Evolutionary conservation across 2,113 vertebrate species (phyloP).

Genomic region (Ranitomeya imitator): DNA sequence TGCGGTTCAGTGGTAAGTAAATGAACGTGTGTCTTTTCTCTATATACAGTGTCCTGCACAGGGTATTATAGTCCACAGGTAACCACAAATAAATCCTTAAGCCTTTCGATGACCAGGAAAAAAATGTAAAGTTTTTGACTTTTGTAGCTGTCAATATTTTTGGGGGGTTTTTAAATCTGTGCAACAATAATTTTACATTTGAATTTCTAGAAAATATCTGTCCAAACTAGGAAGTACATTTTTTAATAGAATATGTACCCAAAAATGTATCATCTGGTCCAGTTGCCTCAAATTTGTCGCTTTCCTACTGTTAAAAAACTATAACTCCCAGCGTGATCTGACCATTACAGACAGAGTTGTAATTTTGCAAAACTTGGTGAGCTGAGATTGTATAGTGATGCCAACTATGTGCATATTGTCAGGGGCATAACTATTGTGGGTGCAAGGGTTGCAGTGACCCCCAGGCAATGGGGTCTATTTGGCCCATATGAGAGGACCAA

Average conservation of each 20-base stretch:
- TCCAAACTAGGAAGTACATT: background rate
- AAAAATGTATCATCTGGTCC: background rate
- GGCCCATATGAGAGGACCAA: no score
- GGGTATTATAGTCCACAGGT: background rate
- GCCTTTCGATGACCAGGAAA: background rate
- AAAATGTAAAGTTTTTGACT: background rate
- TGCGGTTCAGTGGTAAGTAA: constrained; percentile 12
- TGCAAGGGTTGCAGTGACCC: no score
- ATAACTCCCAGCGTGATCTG: background rate
- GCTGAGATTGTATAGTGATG: background rate
- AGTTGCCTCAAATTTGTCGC: background rate
- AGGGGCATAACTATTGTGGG: no score
- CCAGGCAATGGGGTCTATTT: no score
- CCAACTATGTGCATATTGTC: background rate
- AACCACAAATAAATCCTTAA: background rate
- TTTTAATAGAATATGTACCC: background rate
- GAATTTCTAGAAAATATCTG: background rate
- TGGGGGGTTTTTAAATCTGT: background rate
- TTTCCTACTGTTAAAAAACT: background rate
- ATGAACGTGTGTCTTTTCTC: background rate
- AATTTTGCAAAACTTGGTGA: no score
- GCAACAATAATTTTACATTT: background rate
- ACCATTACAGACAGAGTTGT: no score
- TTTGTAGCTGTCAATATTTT: background rate
- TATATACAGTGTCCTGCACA: background rate